These are phyloP conservation scores for Actinia tenebrosa DNA, from an alignment of 64 coral and sea anemone species.

Conservation along the genomic window DNA sequence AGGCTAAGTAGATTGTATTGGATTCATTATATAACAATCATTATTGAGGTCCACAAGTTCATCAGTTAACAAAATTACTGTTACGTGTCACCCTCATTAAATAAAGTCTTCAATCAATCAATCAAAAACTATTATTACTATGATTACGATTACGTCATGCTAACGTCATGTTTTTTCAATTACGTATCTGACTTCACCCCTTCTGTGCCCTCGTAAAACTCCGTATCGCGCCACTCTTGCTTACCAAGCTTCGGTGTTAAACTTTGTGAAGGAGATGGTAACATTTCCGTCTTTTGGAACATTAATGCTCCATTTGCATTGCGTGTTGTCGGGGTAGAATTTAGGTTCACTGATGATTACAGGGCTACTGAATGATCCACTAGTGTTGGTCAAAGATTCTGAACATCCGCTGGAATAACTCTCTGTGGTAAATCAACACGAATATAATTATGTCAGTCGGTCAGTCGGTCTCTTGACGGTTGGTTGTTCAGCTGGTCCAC, in stretches of 20 bases:
- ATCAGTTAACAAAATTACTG: too few relatives aligned
- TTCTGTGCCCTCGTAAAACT: not conserved
- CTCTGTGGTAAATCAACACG: not conserved
- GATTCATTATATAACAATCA: too few relatives aligned
- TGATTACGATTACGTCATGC: too few relatives aligned
- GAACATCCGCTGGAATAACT: not conserved
- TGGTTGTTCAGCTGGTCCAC: too few relatives aligned
- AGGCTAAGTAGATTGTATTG: too few relatives aligned
- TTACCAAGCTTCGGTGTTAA: conserved; percentile 23
- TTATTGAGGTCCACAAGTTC: too few relatives aligned
- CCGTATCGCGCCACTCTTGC: not conserved
- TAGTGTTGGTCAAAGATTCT: not conserved
- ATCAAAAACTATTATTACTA: too few relatives aligned
- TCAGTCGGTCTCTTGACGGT: too few relatives aligned
- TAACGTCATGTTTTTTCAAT: too few relatives aligned
- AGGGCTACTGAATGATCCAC: conserved; percentile 4
- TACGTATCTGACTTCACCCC: too few relatives aligned
- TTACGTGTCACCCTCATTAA: too few relatives aligned
- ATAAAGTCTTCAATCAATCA: too few relatives aligned
- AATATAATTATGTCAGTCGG: not conserved
- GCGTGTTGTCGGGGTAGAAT: not conserved
- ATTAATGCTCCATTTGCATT: not conserved
- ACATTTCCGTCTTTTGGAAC: not conserved
- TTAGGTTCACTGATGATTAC: not conserved
- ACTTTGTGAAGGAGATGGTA: not conserved